Conservation (phyloP, 2,113 vertebrate genomes). For the Osmerus mordax region DNA sequence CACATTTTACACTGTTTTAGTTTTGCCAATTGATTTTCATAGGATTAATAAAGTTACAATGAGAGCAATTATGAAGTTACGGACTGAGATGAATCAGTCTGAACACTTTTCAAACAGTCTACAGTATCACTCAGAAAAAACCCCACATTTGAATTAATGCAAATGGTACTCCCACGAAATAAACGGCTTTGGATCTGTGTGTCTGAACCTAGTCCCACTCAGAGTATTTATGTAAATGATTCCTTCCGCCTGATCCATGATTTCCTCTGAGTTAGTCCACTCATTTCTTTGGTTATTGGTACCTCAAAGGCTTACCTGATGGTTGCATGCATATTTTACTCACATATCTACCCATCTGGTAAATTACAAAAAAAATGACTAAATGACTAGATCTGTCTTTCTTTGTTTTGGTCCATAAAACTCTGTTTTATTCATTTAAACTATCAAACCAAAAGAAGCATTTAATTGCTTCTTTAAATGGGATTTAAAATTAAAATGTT, state of each 20-base stretch:
- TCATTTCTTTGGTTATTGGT: conserved; percentile 27
- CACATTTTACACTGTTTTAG: too few species aligned
- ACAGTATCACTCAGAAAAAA: conserved; percentile 26
- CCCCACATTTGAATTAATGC: conserved; percentile 61
- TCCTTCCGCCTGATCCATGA: conserved; percentile 34
- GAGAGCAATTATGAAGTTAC: neutral
- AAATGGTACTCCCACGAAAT: conserved; percentile 60
- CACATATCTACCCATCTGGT: neutral
- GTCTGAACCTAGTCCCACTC: conserved; percentile 52
- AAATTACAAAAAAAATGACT: too few species aligned
- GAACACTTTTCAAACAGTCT: conserved; percentile 35
- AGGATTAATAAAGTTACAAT: too few species aligned
- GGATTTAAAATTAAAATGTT: too few species aligned
- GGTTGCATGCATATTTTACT: neutral
- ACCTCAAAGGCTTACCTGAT: conserved; percentile 16
- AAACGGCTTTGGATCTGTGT: conserved; percentile 41
- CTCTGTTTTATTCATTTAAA: too few species aligned
- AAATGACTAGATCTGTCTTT: neutral
- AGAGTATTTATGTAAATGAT: conserved; percentile 62
- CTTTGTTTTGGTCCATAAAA: neutral
- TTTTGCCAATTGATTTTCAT: too few species aligned
- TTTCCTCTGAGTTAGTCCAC: conserved; percentile 34
- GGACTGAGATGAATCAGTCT: conserved; percentile 6
- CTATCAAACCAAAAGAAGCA: too few species aligned
- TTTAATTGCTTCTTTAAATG: too few species aligned